phyloP scores from a whole-genome alignment of 2,888 invertebrate species.

The Trissoscelio sp. region DNA sequence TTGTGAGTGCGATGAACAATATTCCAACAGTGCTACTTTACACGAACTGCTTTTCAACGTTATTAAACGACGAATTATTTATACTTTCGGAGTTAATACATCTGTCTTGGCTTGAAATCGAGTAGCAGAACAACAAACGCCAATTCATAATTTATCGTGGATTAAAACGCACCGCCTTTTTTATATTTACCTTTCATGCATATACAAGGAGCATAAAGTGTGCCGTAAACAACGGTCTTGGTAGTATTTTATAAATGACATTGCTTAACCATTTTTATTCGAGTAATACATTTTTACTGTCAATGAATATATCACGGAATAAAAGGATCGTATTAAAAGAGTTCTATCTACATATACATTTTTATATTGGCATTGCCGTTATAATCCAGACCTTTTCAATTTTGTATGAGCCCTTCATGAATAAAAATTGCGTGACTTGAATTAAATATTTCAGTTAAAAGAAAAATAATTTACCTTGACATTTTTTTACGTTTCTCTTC shows the following conservation, averaged over 20 bases:
- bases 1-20: slow-evolving; percentile 11
- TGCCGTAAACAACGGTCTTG: slow-evolving; percentile 14
- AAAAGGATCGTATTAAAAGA: slow-evolving; percentile 48
- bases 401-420: slow-evolving; percentile 50
- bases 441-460: slow-evolving; percentile 38
- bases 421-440: slow-evolving; percentile 50
- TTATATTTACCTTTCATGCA: slow-evolving; percentile 1
- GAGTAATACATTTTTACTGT: slow-evolving; percentile 47
- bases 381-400: slow-evolving; percentile 46
- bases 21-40: not conserved
- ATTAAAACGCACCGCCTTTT: no score
- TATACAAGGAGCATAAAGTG: slow-evolving; percentile 9
- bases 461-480: slow-evolving; percentile 16
- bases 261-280: slow-evolving; percentile 31
- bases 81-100: slow-evolving; percentile 16
- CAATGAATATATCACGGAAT: slow-evolving; percentile 53
- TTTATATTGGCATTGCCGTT: slow-evolving; percentile 50
- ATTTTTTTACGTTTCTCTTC: not conserved
- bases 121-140: no score
- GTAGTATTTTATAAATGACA: slow-evolving; percentile 32
- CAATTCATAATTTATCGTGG: no score
- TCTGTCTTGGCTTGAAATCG: not conserved
- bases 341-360: slow-evolving; percentile 32
- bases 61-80: slow-evolving; percentile 33
- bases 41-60: slow-evolving; percentile 2